phyloP scores from a whole-genome alignment of 1,140 invertebrate species.

The Drosophila trapezifrons region DNA sequence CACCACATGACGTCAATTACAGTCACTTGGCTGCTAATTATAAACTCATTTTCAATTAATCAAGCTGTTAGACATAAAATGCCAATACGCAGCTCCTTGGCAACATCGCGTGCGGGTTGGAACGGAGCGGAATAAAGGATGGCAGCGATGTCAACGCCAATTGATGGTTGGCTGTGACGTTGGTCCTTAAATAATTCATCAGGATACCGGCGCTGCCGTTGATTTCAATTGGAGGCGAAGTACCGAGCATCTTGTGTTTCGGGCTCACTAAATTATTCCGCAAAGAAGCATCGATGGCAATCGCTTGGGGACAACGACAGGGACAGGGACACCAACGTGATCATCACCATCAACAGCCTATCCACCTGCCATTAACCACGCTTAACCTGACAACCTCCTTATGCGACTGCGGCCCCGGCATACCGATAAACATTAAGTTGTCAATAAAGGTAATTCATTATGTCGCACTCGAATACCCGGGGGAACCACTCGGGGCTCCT shows the following conservation, averaged over 20 bases:
- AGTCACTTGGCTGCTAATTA: constrained; percentile 64
- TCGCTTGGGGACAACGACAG: constrained; percentile 63
- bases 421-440: constrained; percentile 84
- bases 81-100: constrained; percentile 36
- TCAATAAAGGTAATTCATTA: constrained; percentile 84
- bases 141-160: constrained; percentile 70
- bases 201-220: constrained; percentile 52
- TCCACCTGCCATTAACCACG: constrained; percentile 71
- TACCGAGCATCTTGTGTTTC: constrained; percentile 45
- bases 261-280: constrained; percentile 71
- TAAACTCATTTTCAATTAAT: constrained; percentile 80
- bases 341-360: constrained; percentile 75
- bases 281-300: constrained; percentile 45
- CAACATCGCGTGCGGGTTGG: constrained; percentile 43
- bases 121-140: background rate
- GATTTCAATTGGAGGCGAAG: constrained; percentile 72
- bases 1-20: constrained; percentile 50
- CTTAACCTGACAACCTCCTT: constrained; percentile 51
- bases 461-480: constrained; percentile 75
- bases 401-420: constrained; percentile 23
- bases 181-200: constrained; percentile 67
- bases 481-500: constrained; percentile 34
- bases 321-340: constrained; percentile 7
- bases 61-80: constrained; percentile 47
- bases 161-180: constrained; percentile 56